A percentile compares a stretch with the other conserved stretches of the same genome.
Conservation (phyloP, 2,888 invertebrate species). For the Calameuta pallipes region DNA sequence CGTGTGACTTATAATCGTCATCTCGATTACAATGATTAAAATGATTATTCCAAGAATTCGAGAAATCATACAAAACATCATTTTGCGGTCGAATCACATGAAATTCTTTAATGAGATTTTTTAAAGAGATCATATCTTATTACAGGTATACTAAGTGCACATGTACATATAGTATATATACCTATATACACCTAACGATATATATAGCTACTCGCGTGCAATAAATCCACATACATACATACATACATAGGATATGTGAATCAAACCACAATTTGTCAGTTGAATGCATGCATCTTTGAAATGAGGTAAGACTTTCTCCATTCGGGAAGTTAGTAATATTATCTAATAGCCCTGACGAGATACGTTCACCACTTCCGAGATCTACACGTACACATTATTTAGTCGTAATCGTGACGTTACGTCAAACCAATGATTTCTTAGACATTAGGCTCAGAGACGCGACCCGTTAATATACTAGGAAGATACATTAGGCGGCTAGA, state of each 20-base stretch:
- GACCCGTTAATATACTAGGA: neutral
- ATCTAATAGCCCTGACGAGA: conserved; percentile 46
- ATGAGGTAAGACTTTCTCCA: conserved; percentile 56
- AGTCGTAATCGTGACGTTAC: conserved; percentile 37
- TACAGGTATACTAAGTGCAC: neutral
- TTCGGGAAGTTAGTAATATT: conserved; percentile 57
- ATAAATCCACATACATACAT: neutral
- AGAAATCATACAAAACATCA: neutral
- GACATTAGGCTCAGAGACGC: neutral
- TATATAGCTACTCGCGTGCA: too few species aligned
- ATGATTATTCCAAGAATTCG: too few species aligned
- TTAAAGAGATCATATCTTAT: neutral
- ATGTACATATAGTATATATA: neutral
- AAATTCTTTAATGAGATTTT: too few species aligned
- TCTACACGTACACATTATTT: conserved; percentile 5
- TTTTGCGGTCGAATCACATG: neutral
- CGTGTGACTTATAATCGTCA: too few species aligned
- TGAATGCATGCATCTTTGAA: conserved; percentile 1
- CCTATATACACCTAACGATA: neutral
- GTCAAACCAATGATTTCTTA: conserved; percentile 7
- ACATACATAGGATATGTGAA: neutral
- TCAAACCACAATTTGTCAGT: neutral
- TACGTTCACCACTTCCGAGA: neutral
- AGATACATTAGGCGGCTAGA: neutral
- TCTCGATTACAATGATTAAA: too few species aligned